Evolutionary conservation across 2,888 invertebrate genomes (phyloP).

Genomic region (Xestoiulus laeticollis): DNA sequence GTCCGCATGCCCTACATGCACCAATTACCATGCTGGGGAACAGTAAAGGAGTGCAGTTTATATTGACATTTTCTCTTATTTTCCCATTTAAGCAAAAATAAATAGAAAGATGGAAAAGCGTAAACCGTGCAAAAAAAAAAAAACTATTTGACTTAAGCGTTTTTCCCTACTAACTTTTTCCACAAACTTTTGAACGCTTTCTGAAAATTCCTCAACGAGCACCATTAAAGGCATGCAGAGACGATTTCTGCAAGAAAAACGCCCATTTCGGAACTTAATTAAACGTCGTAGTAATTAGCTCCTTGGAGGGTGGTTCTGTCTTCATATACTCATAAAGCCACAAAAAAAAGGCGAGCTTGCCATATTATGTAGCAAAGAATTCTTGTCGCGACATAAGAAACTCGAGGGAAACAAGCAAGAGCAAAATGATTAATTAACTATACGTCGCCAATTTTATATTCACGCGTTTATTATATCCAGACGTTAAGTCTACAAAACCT

Average conservation of each 20-base stretch:
- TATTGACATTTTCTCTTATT: conserved; percentile 41
- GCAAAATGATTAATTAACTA: background rate
- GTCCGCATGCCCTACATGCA: background rate
- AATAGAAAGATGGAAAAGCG: background rate
- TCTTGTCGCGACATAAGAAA: background rate
- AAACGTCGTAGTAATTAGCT: background rate
- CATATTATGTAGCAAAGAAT: background rate
- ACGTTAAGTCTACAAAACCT: background rate
- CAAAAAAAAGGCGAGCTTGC: background rate
- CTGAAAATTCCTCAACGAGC: background rate
- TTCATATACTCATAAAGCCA: background rate
- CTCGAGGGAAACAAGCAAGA: background rate
- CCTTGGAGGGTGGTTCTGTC: background rate
- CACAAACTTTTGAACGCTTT: background rate
- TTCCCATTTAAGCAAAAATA: background rate
- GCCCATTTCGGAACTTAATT: background rate
- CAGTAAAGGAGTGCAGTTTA: background rate
- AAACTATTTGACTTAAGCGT: background rate
- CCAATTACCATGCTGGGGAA: background rate
- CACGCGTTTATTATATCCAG: background rate
- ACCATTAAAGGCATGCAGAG: background rate
- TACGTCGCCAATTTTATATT: background rate
- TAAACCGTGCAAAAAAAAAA: background rate
- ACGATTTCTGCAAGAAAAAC: background rate
- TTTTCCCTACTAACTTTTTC: background rate